These are phyloP conservation scores for Fabriciana adippe DNA, from an alignment of 2,888 invertebrate genomes.

Conservation along the genomic window DNA sequence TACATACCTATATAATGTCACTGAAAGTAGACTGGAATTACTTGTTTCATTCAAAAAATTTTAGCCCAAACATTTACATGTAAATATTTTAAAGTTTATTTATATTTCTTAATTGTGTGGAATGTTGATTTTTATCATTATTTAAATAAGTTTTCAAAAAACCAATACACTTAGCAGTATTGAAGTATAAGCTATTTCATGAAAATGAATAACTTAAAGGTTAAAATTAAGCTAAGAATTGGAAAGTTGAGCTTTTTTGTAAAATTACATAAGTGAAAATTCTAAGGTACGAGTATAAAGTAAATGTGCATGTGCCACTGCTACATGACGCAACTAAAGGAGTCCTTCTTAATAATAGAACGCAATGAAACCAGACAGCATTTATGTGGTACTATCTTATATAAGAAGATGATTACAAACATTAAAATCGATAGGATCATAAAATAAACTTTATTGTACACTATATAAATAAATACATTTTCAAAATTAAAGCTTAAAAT, in stretches of 20 bases:
- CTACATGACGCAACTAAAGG: too few relatives aligned
- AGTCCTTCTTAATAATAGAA: too few relatives aligned
- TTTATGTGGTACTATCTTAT: constrained; percentile 7
- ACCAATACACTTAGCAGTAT: constrained; percentile 8
- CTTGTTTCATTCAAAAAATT: constrained; percentile 20
- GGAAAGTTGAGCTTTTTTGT: too few relatives aligned
- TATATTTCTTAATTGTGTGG: constrained; percentile 8
- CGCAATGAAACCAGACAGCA: not conserved
- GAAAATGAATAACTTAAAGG: not conserved
- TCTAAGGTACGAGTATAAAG: too few relatives aligned
- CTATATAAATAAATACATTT: not conserved
- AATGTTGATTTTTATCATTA: constrained; percentile 22
- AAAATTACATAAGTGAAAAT: too few relatives aligned
- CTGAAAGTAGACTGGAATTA: constrained; percentile 12
- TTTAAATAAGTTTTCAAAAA: constrained; percentile 9
- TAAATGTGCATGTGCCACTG: too few relatives aligned
- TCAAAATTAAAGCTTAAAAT: not conserved
- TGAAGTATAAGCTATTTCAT: not conserved
- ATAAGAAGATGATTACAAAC: constrained; percentile 11
- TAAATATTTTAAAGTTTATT: constrained; percentile 13
- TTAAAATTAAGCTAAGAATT: too few relatives aligned
- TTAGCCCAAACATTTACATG: constrained; percentile 4
- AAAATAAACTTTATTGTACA: constrained; percentile 7
- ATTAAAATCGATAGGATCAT: constrained; percentile 6
- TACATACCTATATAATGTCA: constrained; percentile 19